Conservation (phyloP, 2,888 invertebrate species). For the Eupithecia inturbata region DNA sequence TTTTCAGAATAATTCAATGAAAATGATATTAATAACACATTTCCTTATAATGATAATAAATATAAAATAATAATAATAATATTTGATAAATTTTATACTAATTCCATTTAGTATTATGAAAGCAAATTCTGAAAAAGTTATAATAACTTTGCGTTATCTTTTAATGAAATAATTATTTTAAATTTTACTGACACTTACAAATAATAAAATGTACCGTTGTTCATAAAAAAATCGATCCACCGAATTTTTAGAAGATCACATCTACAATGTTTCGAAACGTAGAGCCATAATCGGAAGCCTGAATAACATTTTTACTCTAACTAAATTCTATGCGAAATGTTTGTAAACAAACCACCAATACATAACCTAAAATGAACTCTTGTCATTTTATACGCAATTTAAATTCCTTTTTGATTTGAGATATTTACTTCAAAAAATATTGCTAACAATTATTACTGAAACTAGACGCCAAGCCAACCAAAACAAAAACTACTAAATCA, state of each 20-base stretch:
- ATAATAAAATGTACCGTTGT: neutral
- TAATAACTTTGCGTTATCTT: neutral
- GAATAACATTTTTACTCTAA: neutral
- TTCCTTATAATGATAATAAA: neutral
- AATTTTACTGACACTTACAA: neutral
- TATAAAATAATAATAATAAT: neutral
- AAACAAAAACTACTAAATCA: too few relatives aligned
- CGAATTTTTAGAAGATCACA: neutral
- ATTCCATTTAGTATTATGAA: neutral
- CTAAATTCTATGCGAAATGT: neutral
- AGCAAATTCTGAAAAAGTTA: neutral
- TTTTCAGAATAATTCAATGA: neutral
- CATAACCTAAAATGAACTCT: neutral
- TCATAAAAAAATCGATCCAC: neutral
- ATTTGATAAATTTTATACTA: conserved; percentile 6
- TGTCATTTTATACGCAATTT: neutral
- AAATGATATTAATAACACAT: neutral
- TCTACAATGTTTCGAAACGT: neutral
- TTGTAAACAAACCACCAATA: neutral
- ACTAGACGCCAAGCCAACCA: too few relatives aligned
- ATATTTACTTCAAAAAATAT: neutral
- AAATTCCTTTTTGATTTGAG: neutral
- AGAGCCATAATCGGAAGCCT: neutral
- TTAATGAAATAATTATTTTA: neutral
- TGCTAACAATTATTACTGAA: neutral